phyloP scores from a whole-genome alignment of 1,140 invertebrate species.

The Ooceraea biroi region DNA sequence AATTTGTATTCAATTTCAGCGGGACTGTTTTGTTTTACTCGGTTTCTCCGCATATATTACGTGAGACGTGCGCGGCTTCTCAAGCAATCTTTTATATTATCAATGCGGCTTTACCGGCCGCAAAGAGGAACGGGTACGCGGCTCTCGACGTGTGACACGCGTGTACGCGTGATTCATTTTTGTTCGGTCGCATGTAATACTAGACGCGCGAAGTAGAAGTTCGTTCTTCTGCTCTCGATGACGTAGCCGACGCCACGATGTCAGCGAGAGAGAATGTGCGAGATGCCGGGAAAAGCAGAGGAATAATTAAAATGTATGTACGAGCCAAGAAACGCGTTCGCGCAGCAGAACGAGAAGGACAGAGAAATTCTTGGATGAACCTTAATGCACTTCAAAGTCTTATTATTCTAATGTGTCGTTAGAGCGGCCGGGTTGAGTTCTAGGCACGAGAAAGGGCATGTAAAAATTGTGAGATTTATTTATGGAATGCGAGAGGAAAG shows the following conservation, averaged over 20 bases:
- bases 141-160: constrained; percentile 4
- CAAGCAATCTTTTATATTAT: constrained; percentile 78
- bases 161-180: constrained; percentile 40
- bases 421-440: constrained; percentile 13
- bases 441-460: constrained; percentile 27
- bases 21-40: constrained; percentile 79
- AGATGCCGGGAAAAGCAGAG: constrained; percentile 25
- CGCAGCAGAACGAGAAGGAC: background rate
- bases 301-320: constrained; percentile 57
- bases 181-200: constrained; percentile 40
- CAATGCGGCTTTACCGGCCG: constrained; percentile 71
- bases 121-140: constrained; percentile 5
- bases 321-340: constrained; percentile 7
- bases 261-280: constrained; percentile 7
- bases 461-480: constrained; percentile 54
- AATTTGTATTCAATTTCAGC: constrained; percentile 81
- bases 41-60: constrained; percentile 77
- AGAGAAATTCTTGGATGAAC: constrained; percentile 32
- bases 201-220: constrained; percentile 15
- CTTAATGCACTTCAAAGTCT: constrained; percentile 60
- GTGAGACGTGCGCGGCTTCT: constrained; percentile 73
- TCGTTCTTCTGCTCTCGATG: constrained; percentile 40
- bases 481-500: constrained; percentile 13
- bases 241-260: background rate
- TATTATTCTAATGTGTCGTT: constrained; percentile 60